Evolutionary conservation across 2,888 invertebrate species (phyloP).

Genomic region (Isoperla grammatica): DNA sequence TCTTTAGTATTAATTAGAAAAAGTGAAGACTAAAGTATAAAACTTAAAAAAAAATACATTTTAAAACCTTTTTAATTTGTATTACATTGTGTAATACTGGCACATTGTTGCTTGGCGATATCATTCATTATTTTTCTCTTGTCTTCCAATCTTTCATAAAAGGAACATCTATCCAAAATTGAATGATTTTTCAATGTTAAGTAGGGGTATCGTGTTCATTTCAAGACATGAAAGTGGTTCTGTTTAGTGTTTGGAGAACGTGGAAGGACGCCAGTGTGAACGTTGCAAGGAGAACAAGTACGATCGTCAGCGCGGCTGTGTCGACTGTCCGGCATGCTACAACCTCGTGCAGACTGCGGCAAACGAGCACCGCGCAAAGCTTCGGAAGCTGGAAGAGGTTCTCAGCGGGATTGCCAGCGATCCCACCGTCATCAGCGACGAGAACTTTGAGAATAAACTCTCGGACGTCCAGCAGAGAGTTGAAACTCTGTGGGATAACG

Average conservation of each 20-base stretch:
- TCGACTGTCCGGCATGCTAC: conserved; percentile 93
- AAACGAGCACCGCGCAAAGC: conserved; percentile 64
- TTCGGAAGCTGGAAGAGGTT: conserved; percentile 67
- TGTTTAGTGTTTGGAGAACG: conserved; percentile 61
- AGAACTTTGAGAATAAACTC: conserved; percentile 82
- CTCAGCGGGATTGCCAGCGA: conserved; percentile 86
- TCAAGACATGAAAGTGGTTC: too few relatives aligned
- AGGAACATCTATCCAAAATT: too few relatives aligned
- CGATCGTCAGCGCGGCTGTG: conserved; percentile 81
- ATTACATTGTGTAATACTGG: too few relatives aligned
- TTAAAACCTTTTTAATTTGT: too few relatives aligned
- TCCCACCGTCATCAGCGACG: conserved; percentile 86
- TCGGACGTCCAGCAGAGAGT: conserved; percentile 71
- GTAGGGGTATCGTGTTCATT: too few relatives aligned
- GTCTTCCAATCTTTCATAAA: too few relatives aligned
- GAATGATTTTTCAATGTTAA: too few relatives aligned
- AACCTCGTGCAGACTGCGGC: conserved; percentile 87
- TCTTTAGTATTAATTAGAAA: too few relatives aligned
- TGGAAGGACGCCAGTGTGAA: conserved; percentile 91
- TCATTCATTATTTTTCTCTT: too few relatives aligned
- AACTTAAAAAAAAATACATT: too few relatives aligned
- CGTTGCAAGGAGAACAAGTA: conserved; percentile 96
- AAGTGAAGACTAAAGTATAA: too few relatives aligned
- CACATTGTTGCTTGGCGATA: too few relatives aligned
- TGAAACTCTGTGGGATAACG: conserved; percentile 64